These are phyloP conservation scores for Eristalis intricaria DNA, from an alignment of 2,888 invertebrate genomes.

Conservation along the genomic window DNA sequence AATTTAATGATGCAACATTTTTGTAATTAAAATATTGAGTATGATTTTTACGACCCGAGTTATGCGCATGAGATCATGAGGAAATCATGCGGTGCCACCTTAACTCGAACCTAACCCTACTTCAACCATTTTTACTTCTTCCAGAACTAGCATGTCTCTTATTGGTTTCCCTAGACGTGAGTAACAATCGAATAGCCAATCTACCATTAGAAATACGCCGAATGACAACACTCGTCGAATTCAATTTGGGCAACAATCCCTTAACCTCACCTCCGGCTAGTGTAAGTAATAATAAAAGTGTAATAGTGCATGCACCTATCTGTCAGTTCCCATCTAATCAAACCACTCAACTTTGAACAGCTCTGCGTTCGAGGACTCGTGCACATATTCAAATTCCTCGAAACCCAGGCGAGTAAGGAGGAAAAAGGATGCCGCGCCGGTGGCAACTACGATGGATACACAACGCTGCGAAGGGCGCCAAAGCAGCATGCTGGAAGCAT, in stretches of 20 bases:
- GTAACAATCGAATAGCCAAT: conserved; percentile 93
- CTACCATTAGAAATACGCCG: conserved; percentile 93
- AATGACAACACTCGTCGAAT: conserved; percentile 91
- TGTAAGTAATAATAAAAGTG: conserved; percentile 89
- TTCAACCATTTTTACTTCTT: conserved; percentile 73
- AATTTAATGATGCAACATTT: not conserved
- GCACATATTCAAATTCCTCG: conserved; percentile 97
- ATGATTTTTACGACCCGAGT: not conserved
- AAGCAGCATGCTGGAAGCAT: conserved; percentile 78
- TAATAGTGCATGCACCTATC: not conserved
- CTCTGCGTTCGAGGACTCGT: conserved; percentile 93
- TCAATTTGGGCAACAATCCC: conserved; percentile 94
- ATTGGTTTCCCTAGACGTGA: conserved; percentile 92
- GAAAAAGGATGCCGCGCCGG: conserved; percentile 79
- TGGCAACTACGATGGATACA: conserved; percentile 81
- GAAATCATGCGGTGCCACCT: not conserved
- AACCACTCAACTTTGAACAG: conserved; percentile 68
- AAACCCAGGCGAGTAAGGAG: conserved; percentile 91
- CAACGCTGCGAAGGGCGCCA: conserved; percentile 79
- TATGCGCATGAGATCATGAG: not conserved
- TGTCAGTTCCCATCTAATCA: not conserved
- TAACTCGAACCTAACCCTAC: not conserved
- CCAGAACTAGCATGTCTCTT: conserved; percentile 93
- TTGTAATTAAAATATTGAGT: not conserved
- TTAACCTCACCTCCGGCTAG: conserved; percentile 95